Evolutionary conservation across 2,797 vertebrate species (phyloP).

Genomic region (Enteromius anoplus): DNA sequence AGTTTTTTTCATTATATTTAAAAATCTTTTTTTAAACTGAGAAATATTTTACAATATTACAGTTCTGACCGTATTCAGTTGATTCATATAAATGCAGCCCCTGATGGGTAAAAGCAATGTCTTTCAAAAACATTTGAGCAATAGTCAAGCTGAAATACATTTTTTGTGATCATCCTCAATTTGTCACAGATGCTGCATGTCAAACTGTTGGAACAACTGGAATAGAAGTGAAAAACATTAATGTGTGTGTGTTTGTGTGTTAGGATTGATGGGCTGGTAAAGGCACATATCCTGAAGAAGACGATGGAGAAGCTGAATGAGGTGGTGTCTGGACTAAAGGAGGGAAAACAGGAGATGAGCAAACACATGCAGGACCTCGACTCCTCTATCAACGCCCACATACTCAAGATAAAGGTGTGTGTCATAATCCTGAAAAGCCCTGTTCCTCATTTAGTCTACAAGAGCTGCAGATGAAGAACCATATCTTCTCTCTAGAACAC

Average conservation of each 20-base stretch:
- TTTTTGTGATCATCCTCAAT: neutral
- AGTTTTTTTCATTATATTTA: no score
- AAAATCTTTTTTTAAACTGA: neutral
- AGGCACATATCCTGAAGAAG: conserved; percentile 86
- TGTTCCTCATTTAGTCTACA: neutral
- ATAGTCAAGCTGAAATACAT: neutral
- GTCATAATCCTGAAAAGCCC: neutral
- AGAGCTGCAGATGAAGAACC: neutral
- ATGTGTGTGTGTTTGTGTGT: conserved; percentile 33
- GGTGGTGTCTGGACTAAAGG: conserved; percentile 89
- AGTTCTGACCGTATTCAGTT: neutral
- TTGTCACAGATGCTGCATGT: neutral
- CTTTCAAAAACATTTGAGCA: neutral
- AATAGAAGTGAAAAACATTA: neutral
- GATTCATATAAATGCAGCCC: neutral
- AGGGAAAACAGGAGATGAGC: conserved; percentile 91
- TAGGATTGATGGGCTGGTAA: conserved; percentile 91
- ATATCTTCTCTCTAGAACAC: conserved; percentile 71
- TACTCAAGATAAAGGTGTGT: conserved; percentile 90
- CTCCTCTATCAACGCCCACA: conserved; percentile 80
- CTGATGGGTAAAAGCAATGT: neutral
- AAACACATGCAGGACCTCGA: conserved; percentile 88
- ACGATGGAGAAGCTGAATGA: conserved; percentile 88
- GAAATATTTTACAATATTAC: neutral
- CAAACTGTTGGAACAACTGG: neutral